phyloP scores from a whole-genome alignment of 2,113 vertebrate genomes.

The Dasypus novemcinctus region DNA sequence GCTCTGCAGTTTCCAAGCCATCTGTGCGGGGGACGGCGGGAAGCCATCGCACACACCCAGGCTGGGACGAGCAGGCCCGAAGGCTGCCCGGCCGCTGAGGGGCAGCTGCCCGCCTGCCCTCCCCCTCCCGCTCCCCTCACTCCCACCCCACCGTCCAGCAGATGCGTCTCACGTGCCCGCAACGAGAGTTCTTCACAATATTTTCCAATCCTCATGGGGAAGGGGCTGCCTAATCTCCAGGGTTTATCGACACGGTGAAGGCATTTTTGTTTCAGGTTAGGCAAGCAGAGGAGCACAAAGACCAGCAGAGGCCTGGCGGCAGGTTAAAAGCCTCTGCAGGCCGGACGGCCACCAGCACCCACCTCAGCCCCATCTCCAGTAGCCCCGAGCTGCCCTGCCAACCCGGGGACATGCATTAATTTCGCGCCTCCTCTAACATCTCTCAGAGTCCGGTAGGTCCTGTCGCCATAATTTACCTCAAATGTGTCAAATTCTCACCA shows the following conservation, averaged over 20 bases:
- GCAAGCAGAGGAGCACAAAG: background rate
- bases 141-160: rapidly evolving
- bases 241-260: background rate
- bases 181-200: background rate
- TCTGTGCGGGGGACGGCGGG: rapidly evolving
- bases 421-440: background rate
- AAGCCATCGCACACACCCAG: too few species aligned
- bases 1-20: background rate
- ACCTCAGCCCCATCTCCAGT: background rate
- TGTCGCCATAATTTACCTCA: rapidly evolving
- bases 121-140: background rate
- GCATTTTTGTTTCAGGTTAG: background rate
- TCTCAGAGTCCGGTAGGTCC: rapidly evolving
- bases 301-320: background rate
- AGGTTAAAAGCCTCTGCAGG: background rate
- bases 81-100: background rate
- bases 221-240: background rate
- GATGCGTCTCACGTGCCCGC: background rate
- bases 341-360: background rate
- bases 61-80: background rate
- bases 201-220: background rate
- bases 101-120: background rate
- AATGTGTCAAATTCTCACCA: background rate
- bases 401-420: rapidly evolving
- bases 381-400: background rate